phyloP scores from a whole-genome alignment of 2,113 vertebrate species.

The Scatophagus argus region DNA sequence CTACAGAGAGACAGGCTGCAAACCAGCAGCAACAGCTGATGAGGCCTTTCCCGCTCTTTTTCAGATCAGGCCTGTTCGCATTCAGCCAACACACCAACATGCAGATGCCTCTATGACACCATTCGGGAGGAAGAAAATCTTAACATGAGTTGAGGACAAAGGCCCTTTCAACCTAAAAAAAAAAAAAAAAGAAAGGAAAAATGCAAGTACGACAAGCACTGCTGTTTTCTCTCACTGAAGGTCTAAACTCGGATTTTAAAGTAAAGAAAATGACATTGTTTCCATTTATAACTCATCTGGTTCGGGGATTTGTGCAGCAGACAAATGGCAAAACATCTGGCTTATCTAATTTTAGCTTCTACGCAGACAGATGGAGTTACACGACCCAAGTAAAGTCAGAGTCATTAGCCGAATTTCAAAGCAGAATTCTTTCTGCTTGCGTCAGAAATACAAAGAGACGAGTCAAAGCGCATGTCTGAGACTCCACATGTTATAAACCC shows the following conservation, averaged over 20 bases:
- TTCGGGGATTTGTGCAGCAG: slow-evolving; percentile 8
- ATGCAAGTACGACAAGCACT: slow-evolving; percentile 7
- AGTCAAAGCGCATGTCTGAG: slow-evolving; percentile 20
- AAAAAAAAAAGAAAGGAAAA: no score
- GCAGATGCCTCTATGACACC: neutral
- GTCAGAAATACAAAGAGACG: slow-evolving; percentile 1
- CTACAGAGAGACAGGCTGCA: slow-evolving; percentile 10
- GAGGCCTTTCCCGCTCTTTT: slow-evolving; percentile 46
- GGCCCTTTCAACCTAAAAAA: slow-evolving; percentile 40
- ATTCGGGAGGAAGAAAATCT: neutral
- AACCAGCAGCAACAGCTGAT: slow-evolving; percentile 48
- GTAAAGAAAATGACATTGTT: slow-evolving; percentile 39
- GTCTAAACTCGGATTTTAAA: slow-evolving; percentile 18
- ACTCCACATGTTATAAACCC: slow-evolving; percentile 33
- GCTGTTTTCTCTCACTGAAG: slow-evolving; percentile 26
- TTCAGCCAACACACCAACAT: neutral
- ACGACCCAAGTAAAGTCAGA: slow-evolving; percentile 7
- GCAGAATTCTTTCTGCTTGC: neutral
- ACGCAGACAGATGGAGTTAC: slow-evolving; percentile 49
- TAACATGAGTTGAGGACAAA: slow-evolving; percentile 1
- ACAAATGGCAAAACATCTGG: slow-evolving; percentile 62
- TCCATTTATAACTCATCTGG: slow-evolving; percentile 59
- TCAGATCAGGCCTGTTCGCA: neutral
- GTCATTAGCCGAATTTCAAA: slow-evolving; percentile 28
- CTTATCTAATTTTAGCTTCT: slow-evolving; percentile 65